Evolutionary conservation across 2,888 invertebrate species (phyloP).

Genomic region (Tipula vernalis): DNA sequence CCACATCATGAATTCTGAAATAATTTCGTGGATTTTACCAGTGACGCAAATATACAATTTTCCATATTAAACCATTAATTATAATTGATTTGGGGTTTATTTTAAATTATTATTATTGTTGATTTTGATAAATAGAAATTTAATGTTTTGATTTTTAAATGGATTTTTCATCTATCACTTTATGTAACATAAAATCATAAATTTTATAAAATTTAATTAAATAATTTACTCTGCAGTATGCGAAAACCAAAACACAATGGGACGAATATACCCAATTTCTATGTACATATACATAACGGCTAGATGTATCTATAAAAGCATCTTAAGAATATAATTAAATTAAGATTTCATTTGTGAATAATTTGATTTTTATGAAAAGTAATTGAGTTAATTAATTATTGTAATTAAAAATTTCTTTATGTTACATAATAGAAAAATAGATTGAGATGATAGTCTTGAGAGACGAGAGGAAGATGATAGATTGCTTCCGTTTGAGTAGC

Average conservation of each 20-base stretch:
- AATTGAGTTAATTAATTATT: not conserved
- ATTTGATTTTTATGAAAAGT: not conserved
- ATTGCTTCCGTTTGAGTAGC: not conserved
- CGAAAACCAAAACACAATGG: not conserved
- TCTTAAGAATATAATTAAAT: not conserved
- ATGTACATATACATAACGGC: not conserved
- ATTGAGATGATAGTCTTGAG: not conserved
- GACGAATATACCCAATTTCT: not conserved
- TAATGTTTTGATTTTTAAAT: too few relatives aligned
- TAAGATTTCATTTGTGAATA: not conserved
- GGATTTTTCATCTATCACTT: not conserved
- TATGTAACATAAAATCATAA: not conserved
- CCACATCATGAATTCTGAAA: not conserved
- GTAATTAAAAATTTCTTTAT: not conserved
- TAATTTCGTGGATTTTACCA: too few relatives aligned
- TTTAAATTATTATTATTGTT: not conserved
- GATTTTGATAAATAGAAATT: not conserved
- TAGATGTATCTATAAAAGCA: not conserved
- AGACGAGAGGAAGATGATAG: not conserved
- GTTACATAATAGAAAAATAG: not conserved
- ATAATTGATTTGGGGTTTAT: not conserved
- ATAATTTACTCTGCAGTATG: not conserved
- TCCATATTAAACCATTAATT: too few relatives aligned
- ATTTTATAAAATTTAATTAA: not conserved
- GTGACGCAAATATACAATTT: too few relatives aligned